phyloP scores from a whole-genome alignment of 2,797 vertebrate genomes.

The Tauraco hartlaubi region DNA sequence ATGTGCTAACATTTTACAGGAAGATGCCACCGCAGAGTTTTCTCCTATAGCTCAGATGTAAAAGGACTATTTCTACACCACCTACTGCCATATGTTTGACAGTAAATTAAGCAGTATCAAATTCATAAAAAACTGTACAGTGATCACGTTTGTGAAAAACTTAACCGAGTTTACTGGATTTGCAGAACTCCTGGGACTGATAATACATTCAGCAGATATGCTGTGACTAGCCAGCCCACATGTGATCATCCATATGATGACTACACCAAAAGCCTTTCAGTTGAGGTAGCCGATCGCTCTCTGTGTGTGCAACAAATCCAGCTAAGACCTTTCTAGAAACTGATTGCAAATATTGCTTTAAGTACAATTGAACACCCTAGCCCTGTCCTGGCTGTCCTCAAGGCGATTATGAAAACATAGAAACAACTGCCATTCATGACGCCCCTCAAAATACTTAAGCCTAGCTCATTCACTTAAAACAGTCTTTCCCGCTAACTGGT shows the following conservation, averaged over 20 bases:
- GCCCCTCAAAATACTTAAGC: neutral
- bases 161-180: neutral
- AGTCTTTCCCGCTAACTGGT: neutral
- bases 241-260: neutral
- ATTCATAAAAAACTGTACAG: neutral
- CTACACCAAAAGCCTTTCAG: neutral
- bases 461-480: neutral
- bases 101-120: neutral
- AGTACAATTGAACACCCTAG: neutral
- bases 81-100: neutral
- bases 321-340: neutral
- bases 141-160: neutral
- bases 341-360: neutral
- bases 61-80: neutral
- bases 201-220: neutral
- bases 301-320: neutral
- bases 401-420: neutral
- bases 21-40: neutral
- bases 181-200: neutral
- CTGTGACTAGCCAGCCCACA: neutral
- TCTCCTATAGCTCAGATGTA: neutral
- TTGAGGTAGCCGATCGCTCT: accelerated
- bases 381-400: neutral
- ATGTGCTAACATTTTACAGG: neutral
- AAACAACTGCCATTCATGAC: neutral